phyloP scores from a whole-genome alignment of 2,888 invertebrate genomes.

The Ectobius pallidus region DNA sequence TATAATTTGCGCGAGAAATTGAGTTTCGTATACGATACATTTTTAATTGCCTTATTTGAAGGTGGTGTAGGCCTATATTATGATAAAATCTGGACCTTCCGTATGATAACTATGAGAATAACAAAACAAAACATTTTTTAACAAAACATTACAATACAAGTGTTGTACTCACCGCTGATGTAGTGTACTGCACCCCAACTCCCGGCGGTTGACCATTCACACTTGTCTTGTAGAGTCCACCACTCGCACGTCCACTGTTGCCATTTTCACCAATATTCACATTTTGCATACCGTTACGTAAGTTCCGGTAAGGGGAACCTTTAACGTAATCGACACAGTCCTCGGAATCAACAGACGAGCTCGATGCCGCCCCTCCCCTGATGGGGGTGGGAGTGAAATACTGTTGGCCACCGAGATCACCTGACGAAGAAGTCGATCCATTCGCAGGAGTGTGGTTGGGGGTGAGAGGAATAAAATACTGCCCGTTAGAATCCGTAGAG shows the following conservation, averaged over 20 bases:
- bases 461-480: constrained; percentile 27
- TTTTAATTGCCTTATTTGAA: too few relatives aligned
- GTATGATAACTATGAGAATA: too few relatives aligned
- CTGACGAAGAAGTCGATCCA: constrained; percentile 1
- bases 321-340: constrained; percentile 34
- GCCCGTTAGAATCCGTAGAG: constrained; percentile 22
- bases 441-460: constrained; percentile 26
- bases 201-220: neutral
- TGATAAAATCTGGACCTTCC: too few relatives aligned
- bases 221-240: constrained; percentile 2
- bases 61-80: too few relatives aligned
- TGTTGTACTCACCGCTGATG: constrained; percentile 43
- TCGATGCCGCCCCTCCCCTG: constrained; percentile 37
- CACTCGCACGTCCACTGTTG: neutral
- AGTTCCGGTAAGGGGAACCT: constrained; percentile 17
- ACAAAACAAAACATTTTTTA: too few relatives aligned
- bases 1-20: too few relatives aligned
- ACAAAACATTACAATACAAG: too few relatives aligned
- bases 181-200: constrained; percentile 40
- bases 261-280: constrained; percentile 13
- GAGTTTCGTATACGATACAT: too few relatives aligned
- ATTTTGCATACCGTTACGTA: constrained; percentile 35
- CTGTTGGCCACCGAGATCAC: neutral
- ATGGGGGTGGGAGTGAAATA: constrained; percentile 38
- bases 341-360: constrained; percentile 28